These are phyloP conservation scores for Sander lucioperca DNA, from an alignment of 2,113 vertebrate genomes.

Conservation along the genomic window DNA sequence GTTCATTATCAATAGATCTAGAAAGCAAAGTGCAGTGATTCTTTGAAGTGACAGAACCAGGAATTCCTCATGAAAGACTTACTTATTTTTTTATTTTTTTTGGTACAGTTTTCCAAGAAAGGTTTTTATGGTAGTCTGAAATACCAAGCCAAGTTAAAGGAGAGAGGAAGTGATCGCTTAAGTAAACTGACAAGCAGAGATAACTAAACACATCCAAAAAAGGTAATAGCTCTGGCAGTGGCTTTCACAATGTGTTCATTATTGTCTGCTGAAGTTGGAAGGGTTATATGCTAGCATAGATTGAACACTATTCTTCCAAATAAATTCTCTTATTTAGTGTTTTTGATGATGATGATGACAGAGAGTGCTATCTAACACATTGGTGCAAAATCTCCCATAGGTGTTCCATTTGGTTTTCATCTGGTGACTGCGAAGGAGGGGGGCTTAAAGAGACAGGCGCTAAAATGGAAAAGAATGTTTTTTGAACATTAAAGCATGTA, in stretches of 20 bases:
- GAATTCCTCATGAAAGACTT: conserved; percentile 18
- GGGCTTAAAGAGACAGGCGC: no score
- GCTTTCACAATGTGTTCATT: conserved; percentile 49
- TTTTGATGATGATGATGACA: background rate
- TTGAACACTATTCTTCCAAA: background rate
- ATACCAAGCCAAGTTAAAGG: conserved; percentile 55
- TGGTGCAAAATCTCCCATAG: background rate
- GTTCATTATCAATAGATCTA: background rate
- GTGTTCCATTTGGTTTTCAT: background rate
- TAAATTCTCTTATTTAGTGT: background rate
- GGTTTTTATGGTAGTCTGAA: conserved; percentile 44
- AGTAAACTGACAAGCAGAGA: conserved; percentile 74
- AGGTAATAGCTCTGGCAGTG: conserved; percentile 67
- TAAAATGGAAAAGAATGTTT: no score
- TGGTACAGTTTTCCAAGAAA: conserved; percentile 49
- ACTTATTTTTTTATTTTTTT: background rate
- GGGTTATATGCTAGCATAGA: background rate
- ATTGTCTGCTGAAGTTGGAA: conserved; percentile 52
- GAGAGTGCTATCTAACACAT: background rate
- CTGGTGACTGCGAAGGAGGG: background rate
- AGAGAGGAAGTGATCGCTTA: conserved; percentile 71
- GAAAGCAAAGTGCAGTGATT: background rate
- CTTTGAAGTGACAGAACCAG: conserved; percentile 19
- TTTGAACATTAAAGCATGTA: no score
- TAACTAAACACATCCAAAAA: conserved; percentile 82